phyloP scores from a whole-genome alignment of 2,113 vertebrate genomes.

The Pandion haliaetus region DNA sequence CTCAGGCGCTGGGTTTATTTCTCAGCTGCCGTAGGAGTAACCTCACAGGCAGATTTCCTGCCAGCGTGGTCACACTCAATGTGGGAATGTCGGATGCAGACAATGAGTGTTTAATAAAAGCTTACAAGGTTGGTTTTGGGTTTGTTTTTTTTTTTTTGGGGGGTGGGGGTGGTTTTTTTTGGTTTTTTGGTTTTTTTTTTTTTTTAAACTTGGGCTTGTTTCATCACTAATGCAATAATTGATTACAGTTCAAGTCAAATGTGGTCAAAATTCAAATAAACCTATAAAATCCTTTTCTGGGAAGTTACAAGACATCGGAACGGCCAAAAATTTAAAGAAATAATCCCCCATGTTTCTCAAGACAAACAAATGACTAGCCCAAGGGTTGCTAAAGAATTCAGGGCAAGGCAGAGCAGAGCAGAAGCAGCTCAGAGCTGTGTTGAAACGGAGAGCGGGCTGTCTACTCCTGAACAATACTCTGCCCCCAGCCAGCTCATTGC shows the following conservation, averaged over 20 bases:
- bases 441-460: not conserved
- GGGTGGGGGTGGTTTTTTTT: too few species aligned
- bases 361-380: not conserved
- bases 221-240: not conserved
- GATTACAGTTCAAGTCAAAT: not conserved
- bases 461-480: not conserved
- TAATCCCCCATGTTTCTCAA: not conserved
- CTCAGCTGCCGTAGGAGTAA: not conserved
- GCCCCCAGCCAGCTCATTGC: not conserved
- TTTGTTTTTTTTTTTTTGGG: not conserved
- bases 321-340: not conserved
- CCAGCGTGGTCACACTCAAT: not conserved
- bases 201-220: not conserved
- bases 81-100: not conserved
- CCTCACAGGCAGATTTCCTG: not conserved
- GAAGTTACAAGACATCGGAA: not conserved
- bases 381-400: not conserved
- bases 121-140: not conserved
- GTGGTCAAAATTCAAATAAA: slow-evolving; percentile 20
- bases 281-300: slow-evolving; percentile 8
- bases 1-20: not conserved
- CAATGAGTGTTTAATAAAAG: not conserved
- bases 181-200: not conserved
- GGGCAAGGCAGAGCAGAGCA: not conserved
- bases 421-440: not conserved